Percentiles rank a stretch among this genome's conserved stretches.
Evolutionary conservation across 1,140 invertebrate species (phyloP).

Genomic region (Hypsibius dujardini): DNA sequence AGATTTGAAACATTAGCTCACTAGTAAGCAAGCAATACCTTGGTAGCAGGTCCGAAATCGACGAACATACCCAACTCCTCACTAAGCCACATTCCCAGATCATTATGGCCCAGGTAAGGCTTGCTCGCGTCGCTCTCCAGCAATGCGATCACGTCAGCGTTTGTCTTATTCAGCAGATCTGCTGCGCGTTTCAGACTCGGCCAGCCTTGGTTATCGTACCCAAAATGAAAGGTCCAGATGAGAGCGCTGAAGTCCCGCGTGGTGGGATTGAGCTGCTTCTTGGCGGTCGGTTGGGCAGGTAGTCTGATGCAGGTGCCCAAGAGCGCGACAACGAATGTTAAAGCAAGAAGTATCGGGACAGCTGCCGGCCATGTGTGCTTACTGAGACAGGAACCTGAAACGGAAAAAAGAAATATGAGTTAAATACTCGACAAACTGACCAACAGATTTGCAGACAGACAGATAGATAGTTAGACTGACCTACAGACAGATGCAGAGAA

Average conservation of each 20-base stretch:
- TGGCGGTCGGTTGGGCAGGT: background rate
- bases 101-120: constrained; percentile 34
- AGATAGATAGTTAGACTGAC: too few relatives aligned
- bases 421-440: constrained; percentile 24
- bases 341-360: background rate
- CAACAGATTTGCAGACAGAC: too few relatives aligned
- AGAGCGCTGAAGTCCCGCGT: constrained; percentile 27
- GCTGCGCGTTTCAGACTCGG: constrained; percentile 33
- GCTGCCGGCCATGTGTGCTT: too few relatives aligned
- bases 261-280: background rate
- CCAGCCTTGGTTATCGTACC: constrained; percentile 35
- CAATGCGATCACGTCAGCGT: constrained; percentile 33
- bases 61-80: constrained; percentile 33
- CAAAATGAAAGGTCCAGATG: constrained; percentile 36
- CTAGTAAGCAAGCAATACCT: background rate
- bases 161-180: constrained; percentile 29
- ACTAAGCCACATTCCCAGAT: constrained; percentile 33
- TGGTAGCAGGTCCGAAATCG: constrained; percentile 34
- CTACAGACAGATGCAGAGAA: constrained; percentile 21
- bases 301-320: background rate
- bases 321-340: background rate
- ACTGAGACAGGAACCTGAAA: too few relatives aligned
- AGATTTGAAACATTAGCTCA: too few relatives aligned
- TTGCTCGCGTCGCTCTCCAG: constrained; percentile 35
- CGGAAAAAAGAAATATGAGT: background rate